phyloP scores from a whole-genome alignment of 2,113 vertebrate genomes.

The Rallus limicola region DNA sequence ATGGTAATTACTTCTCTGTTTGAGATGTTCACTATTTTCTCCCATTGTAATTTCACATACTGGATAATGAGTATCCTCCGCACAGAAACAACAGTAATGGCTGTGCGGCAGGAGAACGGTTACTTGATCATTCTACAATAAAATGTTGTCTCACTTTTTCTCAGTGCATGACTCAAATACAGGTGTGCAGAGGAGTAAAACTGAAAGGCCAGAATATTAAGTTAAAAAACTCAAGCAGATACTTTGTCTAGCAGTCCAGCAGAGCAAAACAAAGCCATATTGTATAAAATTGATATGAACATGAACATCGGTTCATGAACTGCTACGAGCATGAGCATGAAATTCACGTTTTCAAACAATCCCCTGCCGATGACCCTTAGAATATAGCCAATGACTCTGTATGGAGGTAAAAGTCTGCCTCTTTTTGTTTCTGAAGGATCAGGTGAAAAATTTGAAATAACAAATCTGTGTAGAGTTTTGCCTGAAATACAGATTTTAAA shows the following conservation, averaged over 20 bases:
- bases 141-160: background rate
- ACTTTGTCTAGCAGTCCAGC: background rate
- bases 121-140: background rate
- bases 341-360: background rate
- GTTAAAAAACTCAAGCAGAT: background rate
- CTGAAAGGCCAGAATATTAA: background rate
- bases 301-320: background rate
- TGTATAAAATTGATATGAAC: background rate
- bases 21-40: slow-evolving; percentile 26
- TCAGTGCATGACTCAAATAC: background rate
- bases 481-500: background rate
- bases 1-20: slow-evolving; percentile 33
- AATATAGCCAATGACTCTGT: background rate
- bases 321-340: background rate
- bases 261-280: background rate
- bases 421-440: background rate
- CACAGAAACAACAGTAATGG: slow-evolving; percentile 23
- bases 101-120: background rate
- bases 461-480: background rate
- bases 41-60: slow-evolving; percentile 33
- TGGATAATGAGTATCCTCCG: slow-evolving; percentile 46
- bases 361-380: slow-evolving; percentile 7
- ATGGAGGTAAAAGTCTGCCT: background rate
- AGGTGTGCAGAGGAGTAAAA: slow-evolving; percentile 26
- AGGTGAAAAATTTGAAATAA: background rate